A percentile compares a stretch with the other conserved stretches of the same genome.
Conservation (phyloP, 2,888 invertebrate genomes). For the Bembecia ichneumoniformis region DNA sequence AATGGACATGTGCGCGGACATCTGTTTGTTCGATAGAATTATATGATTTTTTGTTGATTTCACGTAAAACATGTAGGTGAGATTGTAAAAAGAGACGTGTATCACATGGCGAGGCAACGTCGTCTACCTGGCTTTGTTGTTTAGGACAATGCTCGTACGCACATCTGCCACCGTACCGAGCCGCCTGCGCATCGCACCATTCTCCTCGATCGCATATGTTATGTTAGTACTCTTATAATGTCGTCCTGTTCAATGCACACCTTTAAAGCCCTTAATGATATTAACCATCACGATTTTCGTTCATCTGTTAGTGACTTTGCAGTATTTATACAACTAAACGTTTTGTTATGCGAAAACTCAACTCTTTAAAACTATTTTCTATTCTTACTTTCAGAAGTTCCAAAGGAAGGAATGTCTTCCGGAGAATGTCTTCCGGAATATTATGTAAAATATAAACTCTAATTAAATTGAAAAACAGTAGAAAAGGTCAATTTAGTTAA, state of each 20-base stretch:
- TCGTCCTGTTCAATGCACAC: neutral
- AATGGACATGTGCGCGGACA: conserved; percentile 54
- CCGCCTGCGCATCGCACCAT: conserved; percentile 27
- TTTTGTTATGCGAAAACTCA: too few species aligned
- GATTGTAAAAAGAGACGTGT: conserved; percentile 61
- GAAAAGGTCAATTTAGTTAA: too few species aligned
- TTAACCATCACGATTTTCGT: conserved; percentile 29
- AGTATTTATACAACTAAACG: conserved; percentile 16
- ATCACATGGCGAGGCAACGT: conserved; percentile 62
- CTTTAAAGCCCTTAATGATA: conserved; percentile 19
- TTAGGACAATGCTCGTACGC: conserved; percentile 49
- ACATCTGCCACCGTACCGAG: conserved; percentile 54
- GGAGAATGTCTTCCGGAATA: too few species aligned
- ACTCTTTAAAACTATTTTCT: too few species aligned
- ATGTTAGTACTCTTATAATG: neutral
- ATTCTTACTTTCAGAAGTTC: too few species aligned
- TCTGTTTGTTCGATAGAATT: conserved; percentile 62
- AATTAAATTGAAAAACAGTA: too few species aligned
- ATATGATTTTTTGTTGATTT: conserved; percentile 44
- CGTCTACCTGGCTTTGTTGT: conserved; percentile 67
- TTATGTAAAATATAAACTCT: too few species aligned
- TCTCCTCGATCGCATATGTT: conserved; percentile 23
- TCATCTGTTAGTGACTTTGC: conserved; percentile 20
- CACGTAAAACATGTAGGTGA: conserved; percentile 51
- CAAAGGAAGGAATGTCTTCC: too few species aligned